Evolutionary conservation across 2,113 vertebrate species (phyloP).

Genomic region (Triplophysa rosa): DNA sequence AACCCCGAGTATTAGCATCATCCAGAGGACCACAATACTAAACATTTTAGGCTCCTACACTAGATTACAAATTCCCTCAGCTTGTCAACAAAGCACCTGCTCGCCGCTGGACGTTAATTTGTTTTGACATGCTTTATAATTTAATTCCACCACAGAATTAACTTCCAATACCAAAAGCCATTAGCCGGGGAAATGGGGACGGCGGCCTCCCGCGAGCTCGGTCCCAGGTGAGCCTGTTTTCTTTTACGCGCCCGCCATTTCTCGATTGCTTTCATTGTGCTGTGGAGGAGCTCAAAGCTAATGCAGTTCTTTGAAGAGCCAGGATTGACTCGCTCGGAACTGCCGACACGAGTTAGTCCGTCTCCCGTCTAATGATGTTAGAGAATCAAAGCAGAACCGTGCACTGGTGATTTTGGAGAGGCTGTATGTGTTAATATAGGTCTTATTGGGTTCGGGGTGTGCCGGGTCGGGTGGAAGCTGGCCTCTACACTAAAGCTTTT

Average conservation of each 20-base stretch:
- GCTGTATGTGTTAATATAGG: not conserved
- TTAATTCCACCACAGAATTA: constrained; percentile 74
- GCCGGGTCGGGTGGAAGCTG: constrained; percentile 5
- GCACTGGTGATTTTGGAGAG: constrained; percentile 35
- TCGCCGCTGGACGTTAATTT: constrained; percentile 72
- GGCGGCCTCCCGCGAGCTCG: constrained; percentile 21
- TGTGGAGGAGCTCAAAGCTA: constrained; percentile 37
- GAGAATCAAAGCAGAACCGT: constrained; percentile 12
- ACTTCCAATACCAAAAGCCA: constrained; percentile 66
- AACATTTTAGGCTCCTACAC: constrained; percentile 58
- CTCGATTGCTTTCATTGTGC: constrained; percentile 45
- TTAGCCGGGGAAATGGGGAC: constrained; percentile 57
- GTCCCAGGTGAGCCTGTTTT: constrained; percentile 61
- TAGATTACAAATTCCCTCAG: constrained; percentile 70
- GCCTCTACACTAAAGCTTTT: not conserved
- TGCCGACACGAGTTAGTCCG: not conserved
- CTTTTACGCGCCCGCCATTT: constrained; percentile 53
- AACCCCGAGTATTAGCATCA: constrained; percentile 19
- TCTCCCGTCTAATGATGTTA: not conserved
- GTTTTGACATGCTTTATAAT: constrained; percentile 76
- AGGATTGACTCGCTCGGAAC: constrained; percentile 12
- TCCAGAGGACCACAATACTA: constrained; percentile 44
- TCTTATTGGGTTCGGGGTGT: not conserved
- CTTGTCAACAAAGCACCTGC: constrained; percentile 69
- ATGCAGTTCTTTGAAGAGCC: constrained; percentile 44